Base-by-base conservation (phyloP, 2,113 vertebrate genomes). In the Pedetes capensis region DNA sequence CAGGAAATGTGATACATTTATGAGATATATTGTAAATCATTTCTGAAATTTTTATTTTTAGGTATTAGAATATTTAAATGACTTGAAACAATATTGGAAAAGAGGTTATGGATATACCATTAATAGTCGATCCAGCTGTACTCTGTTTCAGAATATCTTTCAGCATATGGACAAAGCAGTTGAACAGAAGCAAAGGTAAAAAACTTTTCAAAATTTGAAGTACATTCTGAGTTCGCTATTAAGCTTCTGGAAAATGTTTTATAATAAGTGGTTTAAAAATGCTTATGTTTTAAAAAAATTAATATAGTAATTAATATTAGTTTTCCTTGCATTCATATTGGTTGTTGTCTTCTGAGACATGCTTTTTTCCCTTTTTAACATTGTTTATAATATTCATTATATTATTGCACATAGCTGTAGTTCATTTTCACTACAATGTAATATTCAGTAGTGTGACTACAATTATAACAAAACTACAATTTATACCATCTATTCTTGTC, bases 51-150 rank as follows among this genome's bases (percentile, higher is more conserved):
- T 96, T 93, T 11, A 22, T 61, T 96, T 97, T 72, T 84, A 99
- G 99, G 99, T 99, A 16, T 95, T 99, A 97, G 99, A 99, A 97
- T 99, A 99, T 94, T 98, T 99, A 98, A 99, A 98, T 0, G 99
- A 99, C 96, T 98, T 99, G 96, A 99, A 99, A 95, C 99, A 99
- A 17, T 99, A 99, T 96, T 99, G 99, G 99, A 99, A 99, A 97
- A 99, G 99, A 61, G 99, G 98, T 3, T 98, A 99, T 42, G 99
- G 99, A 37, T 98, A 99, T 12, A 97, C 98, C 87, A 99, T 99
- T 98, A 99, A 98, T 57, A 97, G 99, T 83, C 98, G 99, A 75
- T 99, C 99, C 93, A 99, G 99, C 98, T 99, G 99, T 87, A 89
- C 95, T 63, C 98, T 99, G 8, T 99, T 99, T 97, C 99, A 99